Evolutionary conservation across 2,797 vertebrate genomes (phyloP), one percentile per base, ranked within the genome.

Genomic region (Morus bassanus): DNA sequence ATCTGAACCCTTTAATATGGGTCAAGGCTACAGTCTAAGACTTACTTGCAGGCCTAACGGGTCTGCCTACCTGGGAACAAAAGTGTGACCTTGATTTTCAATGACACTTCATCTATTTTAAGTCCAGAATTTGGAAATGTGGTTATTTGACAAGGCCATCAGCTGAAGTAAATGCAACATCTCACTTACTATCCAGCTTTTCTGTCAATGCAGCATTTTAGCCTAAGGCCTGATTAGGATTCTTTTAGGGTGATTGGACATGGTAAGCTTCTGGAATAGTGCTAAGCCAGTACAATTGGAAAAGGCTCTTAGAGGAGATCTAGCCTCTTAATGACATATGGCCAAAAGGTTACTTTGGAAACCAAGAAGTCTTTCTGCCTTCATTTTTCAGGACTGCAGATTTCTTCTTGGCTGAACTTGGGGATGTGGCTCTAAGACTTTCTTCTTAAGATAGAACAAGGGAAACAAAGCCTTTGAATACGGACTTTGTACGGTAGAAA

Each of bases 211-310:
- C 35, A 56, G 56, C 31, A 14, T 76, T 91, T 87, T 79, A 95
- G 30, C 53, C 68, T 95, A 83, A 93, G 35, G 68, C 45, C 80
- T 80, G 91, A 96, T 95, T 96, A 96, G 92, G 81, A 95, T 91
- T 97, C 92, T 91, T 96, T 97, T 91, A 95, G 95, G 41, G 81
- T 88, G 88, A 97, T 96, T 96, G 91, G 68, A 64, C 35, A 10
- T 23, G 68, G n/a, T 96, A 95, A 97, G 90, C 91, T 96, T 76
- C 91, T 95, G 57, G 70, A 96, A 88, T 61, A 93, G 65, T 0
- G 0, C 75, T 95, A 96, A 97, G 86, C 93, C 81, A 68, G 45
- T 63, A 48, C 91, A 94, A 96, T 95, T 95, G 87, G 89, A 95
- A 95, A 84, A 95, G 28, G 78, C 24, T 93, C 75, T 96, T 95